Evolutionary conservation across 2,888 invertebrate species (phyloP).

Genomic region (Agrotis segetum): DNA sequence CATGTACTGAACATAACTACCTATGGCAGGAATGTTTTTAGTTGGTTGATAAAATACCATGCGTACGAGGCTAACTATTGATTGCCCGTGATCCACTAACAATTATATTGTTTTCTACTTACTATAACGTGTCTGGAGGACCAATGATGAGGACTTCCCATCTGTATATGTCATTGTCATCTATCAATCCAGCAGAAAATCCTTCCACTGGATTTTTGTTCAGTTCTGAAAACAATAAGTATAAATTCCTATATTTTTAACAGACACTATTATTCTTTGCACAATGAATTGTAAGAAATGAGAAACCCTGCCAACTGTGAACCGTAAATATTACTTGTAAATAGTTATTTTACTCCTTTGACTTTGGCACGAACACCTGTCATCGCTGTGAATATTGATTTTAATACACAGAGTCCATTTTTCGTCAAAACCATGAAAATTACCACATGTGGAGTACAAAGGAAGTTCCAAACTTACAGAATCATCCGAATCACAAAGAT

Average conservation of each 20-base stretch:
- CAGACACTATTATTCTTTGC: conserved; percentile 1
- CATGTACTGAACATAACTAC: conserved; percentile 47
- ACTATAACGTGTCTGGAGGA: conserved; percentile 99
- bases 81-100: conserved; percentile 4
- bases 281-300: conserved; percentile 60
- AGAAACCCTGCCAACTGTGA: conserved; percentile 75
- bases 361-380: conserved; percentile 82
- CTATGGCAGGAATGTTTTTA: conserved; percentile 10
- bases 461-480: conserved; percentile 50
- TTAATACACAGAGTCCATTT: conserved; percentile 70
- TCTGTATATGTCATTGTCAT: conserved; percentile 99
- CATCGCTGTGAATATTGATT: conserved; percentile 87
- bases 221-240: conserved; percentile 94
- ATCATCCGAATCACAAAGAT: conserved; percentile 72
- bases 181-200: conserved; percentile 99
- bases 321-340: conserved; percentile 76
- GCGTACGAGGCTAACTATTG: neutral
- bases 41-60: conserved; percentile 12
- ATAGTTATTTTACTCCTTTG: conserved; percentile 72
- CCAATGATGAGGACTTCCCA: conserved; percentile 99
- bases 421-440: conserved; percentile 54
- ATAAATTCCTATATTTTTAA: conserved; percentile 2
- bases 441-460: conserved; percentile 54
- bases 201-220: conserved; percentile 99
- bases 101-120: conserved; percentile 87